A percentile compares a stretch with the other conserved stretches of the same genome.
Conservation (phyloP, 1,140 invertebrate genomes). For the Drosophila lacertosa region DNA sequence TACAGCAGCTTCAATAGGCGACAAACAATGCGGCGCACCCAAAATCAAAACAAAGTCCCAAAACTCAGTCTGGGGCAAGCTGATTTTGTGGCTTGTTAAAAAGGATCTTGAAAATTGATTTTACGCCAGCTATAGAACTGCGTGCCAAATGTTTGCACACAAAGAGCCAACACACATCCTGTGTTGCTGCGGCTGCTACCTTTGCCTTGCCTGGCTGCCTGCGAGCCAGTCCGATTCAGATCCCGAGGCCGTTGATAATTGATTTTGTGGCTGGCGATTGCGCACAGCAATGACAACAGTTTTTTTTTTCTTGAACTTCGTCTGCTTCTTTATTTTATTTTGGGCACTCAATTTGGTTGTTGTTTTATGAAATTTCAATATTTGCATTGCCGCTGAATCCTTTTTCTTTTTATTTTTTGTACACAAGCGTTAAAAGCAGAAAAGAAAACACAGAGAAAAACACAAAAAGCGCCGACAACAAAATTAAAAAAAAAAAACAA, state of each 20-base stretch:
- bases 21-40: slow-evolving; percentile 55
- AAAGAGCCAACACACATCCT: slow-evolving; percentile 40
- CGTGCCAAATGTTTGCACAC: slow-evolving; percentile 69
- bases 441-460: slow-evolving; percentile 15
- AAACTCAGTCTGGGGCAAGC: slow-evolving; percentile 38
- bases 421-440: slow-evolving; percentile 50
- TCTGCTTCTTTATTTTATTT: slow-evolving; percentile 9
- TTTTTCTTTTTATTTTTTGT: slow-evolving; percentile 55
- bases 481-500: slow-evolving; percentile 9
- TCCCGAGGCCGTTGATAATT: slow-evolving; percentile 75
- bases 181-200: slow-evolving; percentile 9
- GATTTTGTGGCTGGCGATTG: slow-evolving; percentile 80
- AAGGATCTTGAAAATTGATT: slow-evolving; percentile 73
- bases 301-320: too few relatives aligned
- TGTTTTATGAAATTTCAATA: slow-evolving; percentile 59
- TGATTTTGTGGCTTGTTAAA: slow-evolving; percentile 68
- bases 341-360: slow-evolving; percentile 26
- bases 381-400: slow-evolving; percentile 74
- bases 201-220: slow-evolving; percentile 21
- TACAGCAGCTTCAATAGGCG: slow-evolving; percentile 18
- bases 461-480: slow-evolving; percentile 17
- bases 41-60: slow-evolving; percentile 64
- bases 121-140: slow-evolving; percentile 63
- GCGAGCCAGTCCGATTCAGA: slow-evolving; percentile 2
- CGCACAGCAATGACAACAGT: slow-evolving; percentile 34